Base-by-base conservation (phyloP, 1,140 invertebrate genomes). In the Leucophenga varia region DNA sequence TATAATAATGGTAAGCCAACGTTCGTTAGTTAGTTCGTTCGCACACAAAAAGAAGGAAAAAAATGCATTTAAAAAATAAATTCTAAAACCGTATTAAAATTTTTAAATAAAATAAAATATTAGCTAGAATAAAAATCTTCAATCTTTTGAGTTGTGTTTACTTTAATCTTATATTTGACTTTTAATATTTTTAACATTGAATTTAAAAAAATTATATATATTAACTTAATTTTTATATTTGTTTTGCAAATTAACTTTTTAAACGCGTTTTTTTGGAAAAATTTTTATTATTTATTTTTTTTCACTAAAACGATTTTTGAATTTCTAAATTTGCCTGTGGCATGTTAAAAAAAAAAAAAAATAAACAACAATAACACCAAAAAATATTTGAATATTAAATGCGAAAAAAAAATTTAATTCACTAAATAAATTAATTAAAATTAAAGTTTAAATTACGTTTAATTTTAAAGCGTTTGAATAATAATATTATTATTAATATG, bases 1-100 rank as follows among this genome's bases (percentile, higher is more conserved):
- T 77, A 78, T 74, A 78, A 79, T 69, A 79, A 79, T 72, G 78
- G 78, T 79, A 79, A 79, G 78, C 64, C 43, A 57, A 64, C 58
- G 67, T 61, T 39, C 8, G 61, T 63, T 61, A 52, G 56, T 65
- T 65, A 12, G 8, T 28, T 25, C 17, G 8, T 25, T 25, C 10
- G 22, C 22, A 25, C 22, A 25, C 22, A 10, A 25, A 6, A 5
- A n/a, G n/a, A n/a, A n/a, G n/a, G n/a, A n/a, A 10, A 25, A 25
- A 25, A 25, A 25, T 10, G 63, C 64, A 65, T 57, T 39, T 43
- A 49, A 49, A 55, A 47, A 57, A 59, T 34, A 43, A 44, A 43
- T 55, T 43, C 14, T 30, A 35, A 32, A 9, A 21, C 20, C 13
- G 19, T 36, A 32, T 19, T n/a, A 19, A n/a, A 34, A 34, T 36